These are phyloP conservation scores for Pycnonotus jocosus DNA, from an alignment of 2,113 vertebrate genomes.

Conservation along the genomic window DNA sequence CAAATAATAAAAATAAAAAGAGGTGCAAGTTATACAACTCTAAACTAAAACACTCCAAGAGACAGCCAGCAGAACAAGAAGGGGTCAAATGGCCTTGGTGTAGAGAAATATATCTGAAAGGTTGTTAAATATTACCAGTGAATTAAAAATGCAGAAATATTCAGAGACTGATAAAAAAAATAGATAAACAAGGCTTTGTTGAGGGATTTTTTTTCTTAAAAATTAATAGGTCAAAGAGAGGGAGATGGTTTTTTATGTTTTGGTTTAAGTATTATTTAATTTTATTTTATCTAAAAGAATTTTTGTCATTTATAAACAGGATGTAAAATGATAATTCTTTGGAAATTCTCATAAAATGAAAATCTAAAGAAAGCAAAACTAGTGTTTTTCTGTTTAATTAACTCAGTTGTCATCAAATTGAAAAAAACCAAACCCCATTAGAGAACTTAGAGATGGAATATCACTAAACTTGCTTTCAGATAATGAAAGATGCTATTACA, in stretches of 20 bases:
- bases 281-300: not conserved
- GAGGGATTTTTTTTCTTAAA: not conserved
- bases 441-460: not conserved
- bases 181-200: not conserved
- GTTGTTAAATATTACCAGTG: not conserved
- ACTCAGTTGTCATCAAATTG: not conserved
- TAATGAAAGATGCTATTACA: not conserved
- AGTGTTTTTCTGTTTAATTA: not conserved
- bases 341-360: not conserved
- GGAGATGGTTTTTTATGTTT: not conserved
- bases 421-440: rapidly evolving
- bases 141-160: not conserved
- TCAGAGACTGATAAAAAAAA: not conserved
- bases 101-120: not conserved
- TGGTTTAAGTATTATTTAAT: not conserved
- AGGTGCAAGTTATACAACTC: not conserved
- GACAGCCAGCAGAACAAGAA: not conserved
- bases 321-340: not conserved
- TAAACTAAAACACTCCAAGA: not conserved
- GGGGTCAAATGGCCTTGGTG: not conserved
- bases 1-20: not conserved
- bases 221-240: not conserved
- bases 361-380: not conserved
- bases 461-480: not conserved
- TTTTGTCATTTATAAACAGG: not conserved